Evolutionary conservation across 2,888 invertebrate species (phyloP).

Genomic region (Hofmannophila pseudospretella): DNA sequence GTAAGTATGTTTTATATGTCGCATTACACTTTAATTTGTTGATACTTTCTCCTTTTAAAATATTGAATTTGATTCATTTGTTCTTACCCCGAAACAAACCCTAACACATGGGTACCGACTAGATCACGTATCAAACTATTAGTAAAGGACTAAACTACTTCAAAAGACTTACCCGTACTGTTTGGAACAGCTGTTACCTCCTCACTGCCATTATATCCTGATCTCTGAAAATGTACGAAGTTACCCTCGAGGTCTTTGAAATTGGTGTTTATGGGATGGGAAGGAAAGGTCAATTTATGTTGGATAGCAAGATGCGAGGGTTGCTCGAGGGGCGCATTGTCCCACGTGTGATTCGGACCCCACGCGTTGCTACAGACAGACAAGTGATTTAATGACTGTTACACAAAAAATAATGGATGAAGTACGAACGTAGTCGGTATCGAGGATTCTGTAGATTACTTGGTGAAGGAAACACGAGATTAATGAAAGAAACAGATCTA

Average conservation of each 20-base stretch:
- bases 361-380: constrained; percentile 54
- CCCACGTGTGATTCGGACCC: constrained; percentile 64
- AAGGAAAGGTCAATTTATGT: constrained; percentile 21
- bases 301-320: constrained; percentile 33
- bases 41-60: too few relatives aligned
- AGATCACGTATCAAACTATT: constrained; percentile 44
- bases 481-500: too few relatives aligned
- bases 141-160: constrained; percentile 53
- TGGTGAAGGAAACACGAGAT: too few relatives aligned
- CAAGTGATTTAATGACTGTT: constrained; percentile 66
- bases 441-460: constrained; percentile 1
- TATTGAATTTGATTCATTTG: constrained; percentile 5
- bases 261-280: constrained; percentile 12
- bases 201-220: constrained; percentile 27
- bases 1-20: too few relatives aligned
- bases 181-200: constrained; percentile 53
- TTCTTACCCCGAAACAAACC: constrained; percentile 12
- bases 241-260: constrained; percentile 10
- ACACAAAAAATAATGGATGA: constrained; percentile 31
- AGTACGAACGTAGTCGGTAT: background rate
- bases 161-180: constrained; percentile 43
- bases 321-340: constrained; percentile 45
- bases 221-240: constrained; percentile 20
- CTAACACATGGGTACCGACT: constrained; percentile 26
- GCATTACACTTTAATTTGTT: too few relatives aligned